Evolutionary conservation across 2,888 invertebrate genomes (phyloP), one percentile per base, ranked within the genome.

Genomic region (Gisinianus flammeolus): DNA sequence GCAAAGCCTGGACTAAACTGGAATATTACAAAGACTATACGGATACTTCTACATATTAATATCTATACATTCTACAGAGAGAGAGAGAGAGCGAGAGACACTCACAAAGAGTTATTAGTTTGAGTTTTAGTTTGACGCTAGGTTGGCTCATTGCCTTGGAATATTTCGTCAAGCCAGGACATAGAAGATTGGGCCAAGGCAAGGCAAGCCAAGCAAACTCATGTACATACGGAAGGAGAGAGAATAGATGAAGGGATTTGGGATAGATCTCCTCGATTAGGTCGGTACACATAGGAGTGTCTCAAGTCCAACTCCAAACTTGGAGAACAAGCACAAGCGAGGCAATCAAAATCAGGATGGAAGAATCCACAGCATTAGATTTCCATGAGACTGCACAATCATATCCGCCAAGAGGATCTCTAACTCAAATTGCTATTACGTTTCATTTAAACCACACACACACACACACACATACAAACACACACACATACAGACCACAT

Each of bases 191-290:
- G 62, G 10, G 16, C 22, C 3, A 28, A 62, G 6, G 62, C 26
- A 16, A 26, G 24, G 56, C 8, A 26, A 12, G 6, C 24, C 8
- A 24, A 6, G 24, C 24, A 62, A 12, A 28, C 6, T 16, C 0
- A 62, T 26, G 28, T 24, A 28, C 2, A 26, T 12, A 28, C 4
- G 62, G 16, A 26, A 26, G 62, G 52, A 70, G 26, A 28, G 70
- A 35, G 54, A 70, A 70, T 70, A 70, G 70, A 70, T 70, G 70
- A 70, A 54, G 30, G 70, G 70, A 70, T 70, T 70, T 70, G 54
- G 62, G 19, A 44, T 44, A 44, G 19, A 44, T 44, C 44, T 44
- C 44, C 44, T 44, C 44, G 44, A 44, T 44, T 44, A 44, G 44
- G 44, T 44, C 8, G 44, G 44, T 62, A 22, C 26, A 3, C 10